Evolutionary conservation across 2,888 invertebrate species (phyloP).

Genomic region (Trichopoda pennipes): DNA sequence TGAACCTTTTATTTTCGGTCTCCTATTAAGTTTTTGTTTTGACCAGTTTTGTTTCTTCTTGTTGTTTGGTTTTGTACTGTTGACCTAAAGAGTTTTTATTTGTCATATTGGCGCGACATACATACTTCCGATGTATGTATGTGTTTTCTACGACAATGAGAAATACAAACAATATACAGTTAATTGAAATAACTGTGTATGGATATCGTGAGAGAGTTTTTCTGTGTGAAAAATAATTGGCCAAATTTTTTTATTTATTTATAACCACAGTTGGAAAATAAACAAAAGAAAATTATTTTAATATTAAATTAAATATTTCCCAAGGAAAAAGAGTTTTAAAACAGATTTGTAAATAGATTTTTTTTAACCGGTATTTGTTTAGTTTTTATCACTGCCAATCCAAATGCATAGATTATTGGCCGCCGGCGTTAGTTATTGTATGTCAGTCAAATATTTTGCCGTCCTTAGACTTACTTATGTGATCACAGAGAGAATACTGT

Average conservation of each 20-base stretch:
- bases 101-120: slow-evolving; percentile 41
- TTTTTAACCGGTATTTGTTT: too few species aligned
- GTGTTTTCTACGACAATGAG: slow-evolving; percentile 18
- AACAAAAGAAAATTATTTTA: neutral
- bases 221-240: neutral
- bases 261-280: too few species aligned
- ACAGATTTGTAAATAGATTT: too few species aligned
- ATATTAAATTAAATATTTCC: neutral
- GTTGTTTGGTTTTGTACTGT: slow-evolving; percentile 4
- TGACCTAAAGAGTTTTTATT: slow-evolving; percentile 34
- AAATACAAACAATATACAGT: slow-evolving; percentile 16
- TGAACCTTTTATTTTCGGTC: neutral
- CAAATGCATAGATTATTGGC: too few species aligned
- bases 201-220: slow-evolving; percentile 36
- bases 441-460: too few species aligned
- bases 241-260: neutral
- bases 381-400: too few species aligned
- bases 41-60: neutral
- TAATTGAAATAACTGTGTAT: neutral
- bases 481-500: too few species aligned
- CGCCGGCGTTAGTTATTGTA: too few species aligned
- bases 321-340: too few species aligned
- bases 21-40: slow-evolving; percentile 20
- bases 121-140: slow-evolving; percentile 42
- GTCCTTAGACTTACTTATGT: too few species aligned